Evolutionary conservation across 2,888 invertebrate genomes (phyloP).

Genomic region (Morpho helenor): DNA sequence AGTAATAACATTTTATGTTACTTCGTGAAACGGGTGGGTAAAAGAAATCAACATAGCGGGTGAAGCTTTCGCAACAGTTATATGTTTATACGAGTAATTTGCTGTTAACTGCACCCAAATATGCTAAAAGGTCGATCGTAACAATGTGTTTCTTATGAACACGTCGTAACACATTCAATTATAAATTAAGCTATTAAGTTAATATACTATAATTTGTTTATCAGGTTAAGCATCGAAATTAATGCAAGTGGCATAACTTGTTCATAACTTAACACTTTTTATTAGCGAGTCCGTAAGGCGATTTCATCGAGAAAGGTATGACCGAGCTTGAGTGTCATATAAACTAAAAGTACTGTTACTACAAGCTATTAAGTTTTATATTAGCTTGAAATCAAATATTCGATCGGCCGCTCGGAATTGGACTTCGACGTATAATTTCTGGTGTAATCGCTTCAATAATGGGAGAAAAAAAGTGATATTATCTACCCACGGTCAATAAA

Average conservation of each 20-base stretch:
- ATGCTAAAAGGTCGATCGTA: constrained; percentile 57
- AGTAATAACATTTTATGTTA: constrained; percentile 50
- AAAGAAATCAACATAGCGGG: constrained; percentile 46
- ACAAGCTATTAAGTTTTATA: constrained; percentile 32
- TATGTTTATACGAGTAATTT: constrained; percentile 53
- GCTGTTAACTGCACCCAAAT: constrained; percentile 53
- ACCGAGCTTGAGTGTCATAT: constrained; percentile 36
- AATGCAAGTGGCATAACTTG: constrained; percentile 78
- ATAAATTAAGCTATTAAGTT: constrained; percentile 79
- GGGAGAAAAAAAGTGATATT: constrained; percentile 76
- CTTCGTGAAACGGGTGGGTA: constrained; percentile 39
- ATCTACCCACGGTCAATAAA: constrained; percentile 79
- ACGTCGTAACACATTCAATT: constrained; percentile 72
- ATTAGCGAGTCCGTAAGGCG: constrained; percentile 74
- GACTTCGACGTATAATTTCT: constrained; percentile 76
- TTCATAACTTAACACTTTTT: constrained; percentile 77
- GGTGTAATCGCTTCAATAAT: constrained; percentile 79
- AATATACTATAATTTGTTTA: constrained; percentile 78
- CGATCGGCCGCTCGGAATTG: constrained; percentile 56
- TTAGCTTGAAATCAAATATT: constrained; percentile 31
- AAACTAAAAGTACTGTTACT: constrained; percentile 40
- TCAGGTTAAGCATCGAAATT: constrained; percentile 78
- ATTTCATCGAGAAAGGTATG: constrained; percentile 69
- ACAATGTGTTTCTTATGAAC: constrained; percentile 68
- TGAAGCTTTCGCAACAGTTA: constrained; percentile 25